Conservation (phyloP, 1,140 invertebrate genomes). For the Bombus balteatus region DNA sequence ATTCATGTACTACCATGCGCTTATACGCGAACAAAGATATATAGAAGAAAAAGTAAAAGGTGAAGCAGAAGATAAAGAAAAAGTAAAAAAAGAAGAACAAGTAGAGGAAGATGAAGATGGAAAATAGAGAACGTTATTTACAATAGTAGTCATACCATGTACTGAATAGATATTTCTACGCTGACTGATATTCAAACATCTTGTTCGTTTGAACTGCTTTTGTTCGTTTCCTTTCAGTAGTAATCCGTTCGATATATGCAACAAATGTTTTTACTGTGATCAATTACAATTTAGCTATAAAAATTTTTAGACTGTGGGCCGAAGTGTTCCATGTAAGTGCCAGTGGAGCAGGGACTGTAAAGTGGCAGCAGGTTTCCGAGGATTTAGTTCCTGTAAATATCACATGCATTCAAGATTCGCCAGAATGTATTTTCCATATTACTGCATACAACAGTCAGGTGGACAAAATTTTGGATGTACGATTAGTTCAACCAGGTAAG, state of each 20-base stretch:
- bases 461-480: constrained; percentile 98
- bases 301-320: constrained; percentile 93
- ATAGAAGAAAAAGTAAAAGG: background rate
- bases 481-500: constrained; percentile 97
- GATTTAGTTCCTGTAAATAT: constrained; percentile 99
- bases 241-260: background rate
- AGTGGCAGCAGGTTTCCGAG: constrained; percentile 98
- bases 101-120: background rate
- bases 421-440: constrained; percentile 98
- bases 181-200: background rate
- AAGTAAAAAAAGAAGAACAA: background rate
- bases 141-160: background rate
- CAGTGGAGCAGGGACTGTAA: constrained; percentile 93
- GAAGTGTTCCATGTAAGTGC: constrained; percentile 98
- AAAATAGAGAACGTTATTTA: background rate
- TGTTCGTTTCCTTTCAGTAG: background rate
- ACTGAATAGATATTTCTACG: background rate
- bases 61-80: background rate
- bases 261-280: background rate
- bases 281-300: constrained; percentile 53
- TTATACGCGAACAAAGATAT: background rate
- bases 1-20: background rate
- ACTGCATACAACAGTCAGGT: constrained; percentile 99
- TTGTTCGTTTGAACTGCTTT: background rate
- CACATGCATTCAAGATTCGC: constrained; percentile 97